A percentile compares a stretch with the other conserved stretches of the same genome.
These are phyloP conservation scores for Drosophila setosimentum DNA, from an alignment of 2,888 invertebrate species.

Conservation along the genomic window DNA sequence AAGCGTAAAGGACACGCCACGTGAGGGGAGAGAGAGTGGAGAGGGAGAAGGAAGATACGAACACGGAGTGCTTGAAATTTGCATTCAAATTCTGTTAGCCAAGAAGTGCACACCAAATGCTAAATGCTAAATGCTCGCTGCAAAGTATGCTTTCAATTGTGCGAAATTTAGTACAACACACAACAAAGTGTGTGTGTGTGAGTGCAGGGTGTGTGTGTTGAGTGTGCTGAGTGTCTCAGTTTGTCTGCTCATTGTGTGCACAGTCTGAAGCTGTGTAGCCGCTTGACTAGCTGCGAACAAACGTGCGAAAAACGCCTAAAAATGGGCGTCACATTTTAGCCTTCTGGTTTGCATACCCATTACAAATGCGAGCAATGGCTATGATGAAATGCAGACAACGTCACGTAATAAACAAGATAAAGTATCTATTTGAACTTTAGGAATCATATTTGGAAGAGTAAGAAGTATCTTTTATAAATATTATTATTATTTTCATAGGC, in stretches of 20 bases:
- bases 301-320: constrained; percentile 64
- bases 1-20: constrained; percentile 25
- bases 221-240: constrained; percentile 36
- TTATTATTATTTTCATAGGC: neutral
- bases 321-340: constrained; percentile 26
- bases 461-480: neutral
- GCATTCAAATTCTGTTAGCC: constrained; percentile 51
- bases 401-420: neutral
- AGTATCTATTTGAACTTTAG: neutral
- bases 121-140: constrained; percentile 69
- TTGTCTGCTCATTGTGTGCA: constrained; percentile 36
- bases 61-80: constrained; percentile 18
- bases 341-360: constrained; percentile 4
- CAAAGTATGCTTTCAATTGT: constrained; percentile 81
- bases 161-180: constrained; percentile 74
- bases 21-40: neutral
- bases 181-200: constrained; percentile 43
- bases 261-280: constrained; percentile 14
- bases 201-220: constrained; percentile 22
- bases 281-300: constrained; percentile 74
- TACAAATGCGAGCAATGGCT: neutral
- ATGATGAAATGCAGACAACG: neutral
- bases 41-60: neutral
- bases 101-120: constrained; percentile 72
- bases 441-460: neutral